phyloP scores from a whole-genome alignment of 1,140 invertebrate species.

The Hesperophylax magnus region DNA sequence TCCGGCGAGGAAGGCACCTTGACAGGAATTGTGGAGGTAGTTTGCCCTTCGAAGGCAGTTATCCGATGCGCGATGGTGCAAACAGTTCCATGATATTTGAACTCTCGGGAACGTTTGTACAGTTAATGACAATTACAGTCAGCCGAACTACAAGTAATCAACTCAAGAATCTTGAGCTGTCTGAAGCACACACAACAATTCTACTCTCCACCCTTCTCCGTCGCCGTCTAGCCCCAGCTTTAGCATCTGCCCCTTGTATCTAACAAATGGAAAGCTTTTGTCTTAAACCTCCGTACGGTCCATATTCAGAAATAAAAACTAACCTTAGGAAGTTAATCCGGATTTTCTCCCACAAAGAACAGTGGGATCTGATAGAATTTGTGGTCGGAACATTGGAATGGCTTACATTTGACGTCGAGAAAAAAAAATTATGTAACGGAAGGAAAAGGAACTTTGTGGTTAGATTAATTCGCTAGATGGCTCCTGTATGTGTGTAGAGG shows the following conservation, averaged over 20 bases:
- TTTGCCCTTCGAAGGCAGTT: not conserved
- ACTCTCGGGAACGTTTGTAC: slow-evolving; percentile 41
- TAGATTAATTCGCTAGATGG: slow-evolving; percentile 6
- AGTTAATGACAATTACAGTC: slow-evolving; percentile 50
- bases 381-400: not conserved
- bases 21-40: too few relatives aligned
- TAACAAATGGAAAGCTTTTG: slow-evolving; percentile 47
- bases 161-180: slow-evolving; percentile 49
- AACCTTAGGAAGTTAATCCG: slow-evolving; percentile 13
- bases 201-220: not conserved
- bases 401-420: slow-evolving; percentile 15
- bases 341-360: not conserved
- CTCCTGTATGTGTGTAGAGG: not conserved
- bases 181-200: slow-evolving; percentile 37
- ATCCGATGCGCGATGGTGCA: not conserved
- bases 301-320: slow-evolving; percentile 31
- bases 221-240: not conserved
- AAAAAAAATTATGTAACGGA: slow-evolving; percentile 9
- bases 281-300: slow-evolving; percentile 19
- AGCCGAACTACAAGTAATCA: slow-evolving; percentile 49
- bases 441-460: slow-evolving; percentile 23
- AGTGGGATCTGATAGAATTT: slow-evolving; percentile 21
- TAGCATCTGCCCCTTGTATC: slow-evolving; percentile 3
- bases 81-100: slow-evolving; percentile 23
- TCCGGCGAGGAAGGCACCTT: not conserved